Evolutionary conservation across 2,888 invertebrate species (phyloP), one percentile per base, ranked within the genome.

Genomic region (Ichneumoninae sp.): DNA sequence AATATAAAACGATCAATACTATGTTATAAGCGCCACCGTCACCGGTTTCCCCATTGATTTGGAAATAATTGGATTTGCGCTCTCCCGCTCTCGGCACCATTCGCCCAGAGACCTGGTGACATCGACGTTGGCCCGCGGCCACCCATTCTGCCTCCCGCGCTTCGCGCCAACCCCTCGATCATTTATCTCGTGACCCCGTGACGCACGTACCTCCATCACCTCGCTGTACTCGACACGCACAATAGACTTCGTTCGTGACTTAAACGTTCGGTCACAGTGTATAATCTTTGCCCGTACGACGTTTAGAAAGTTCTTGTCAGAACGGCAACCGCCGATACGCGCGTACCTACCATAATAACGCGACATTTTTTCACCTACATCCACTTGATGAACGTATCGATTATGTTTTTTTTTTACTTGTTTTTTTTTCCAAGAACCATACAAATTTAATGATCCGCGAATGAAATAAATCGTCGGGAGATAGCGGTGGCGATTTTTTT

Each of bases 51-150:
- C 82, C 88, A 91, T 90, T 89, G 90, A 91, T 91, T 91, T 88
- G 66, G 71, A 68, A 83, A 85, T 90, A 91, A 91, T 92, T 89
- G 88, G 87, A 88, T 91, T 90, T 89, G 87, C 88, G 86, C 69
- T 66, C 83, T 74, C 73, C 88, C 87, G 88, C 30, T 73, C 30
- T 77, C 60, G 44, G 33, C 71, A 57, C 87, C 87, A 89, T 88
- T 90, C 88, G 87, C 91, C 91, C 86, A 91, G 90, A 91, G 88
- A 91, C 92, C 90, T 87, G 90, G 88, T 91, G 90, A 92, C 92
- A 91, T 88, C 89, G 89, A 88, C 88, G 88, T 87, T 47, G 81
- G 86, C 88, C 89, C 88, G 84, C 83, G 85, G 88, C 80, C 13
- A 60, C 44, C 40, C 63, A 70, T 81, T 69, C 68, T 50, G 50